phyloP scores from a whole-genome alignment of 2,888 invertebrate species.

The Helobdella robusta region DNA sequence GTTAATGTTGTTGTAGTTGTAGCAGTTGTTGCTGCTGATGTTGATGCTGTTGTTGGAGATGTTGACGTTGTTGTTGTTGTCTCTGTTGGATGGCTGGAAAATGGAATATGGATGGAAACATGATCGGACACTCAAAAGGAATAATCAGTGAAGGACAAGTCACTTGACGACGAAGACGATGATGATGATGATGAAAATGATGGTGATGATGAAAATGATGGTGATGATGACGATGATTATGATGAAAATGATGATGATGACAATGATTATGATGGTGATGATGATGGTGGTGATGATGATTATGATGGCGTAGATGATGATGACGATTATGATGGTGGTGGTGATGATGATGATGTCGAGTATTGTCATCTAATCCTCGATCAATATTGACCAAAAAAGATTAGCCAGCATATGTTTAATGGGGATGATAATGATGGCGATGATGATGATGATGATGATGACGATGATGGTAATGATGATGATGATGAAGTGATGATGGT shows the following conservation, averaged over 20 bases:
- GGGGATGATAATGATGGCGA: background rate
- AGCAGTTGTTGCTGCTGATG: background rate
- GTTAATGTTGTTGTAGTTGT: too few relatives aligned
- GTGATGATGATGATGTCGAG: background rate
- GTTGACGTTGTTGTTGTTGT: background rate
- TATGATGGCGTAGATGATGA: background rate
- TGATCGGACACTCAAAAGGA: too few relatives aligned
- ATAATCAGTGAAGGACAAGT: background rate
- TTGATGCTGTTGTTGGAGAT: background rate
- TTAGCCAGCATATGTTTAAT: background rate
- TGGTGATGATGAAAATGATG: constrained; percentile 6
- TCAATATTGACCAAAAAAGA: too few relatives aligned
- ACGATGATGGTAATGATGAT: background rate
- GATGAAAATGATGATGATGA: background rate
- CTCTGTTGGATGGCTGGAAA: background rate
- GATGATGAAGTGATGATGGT: background rate
- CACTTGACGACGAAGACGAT: constrained; percentile 3
- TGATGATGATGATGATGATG: constrained; percentile 9
- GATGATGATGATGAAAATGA: constrained; percentile 10
- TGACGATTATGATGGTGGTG: background rate
- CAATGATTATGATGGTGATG: background rate
- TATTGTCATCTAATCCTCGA: too few relatives aligned
- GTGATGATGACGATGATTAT: background rate
- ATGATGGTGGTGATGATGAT: constrained; percentile 3
- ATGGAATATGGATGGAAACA: too few relatives aligned